phyloP scores from a whole-genome alignment of 2,797 vertebrate species.

The Pipistrellus nathusii region DNA sequence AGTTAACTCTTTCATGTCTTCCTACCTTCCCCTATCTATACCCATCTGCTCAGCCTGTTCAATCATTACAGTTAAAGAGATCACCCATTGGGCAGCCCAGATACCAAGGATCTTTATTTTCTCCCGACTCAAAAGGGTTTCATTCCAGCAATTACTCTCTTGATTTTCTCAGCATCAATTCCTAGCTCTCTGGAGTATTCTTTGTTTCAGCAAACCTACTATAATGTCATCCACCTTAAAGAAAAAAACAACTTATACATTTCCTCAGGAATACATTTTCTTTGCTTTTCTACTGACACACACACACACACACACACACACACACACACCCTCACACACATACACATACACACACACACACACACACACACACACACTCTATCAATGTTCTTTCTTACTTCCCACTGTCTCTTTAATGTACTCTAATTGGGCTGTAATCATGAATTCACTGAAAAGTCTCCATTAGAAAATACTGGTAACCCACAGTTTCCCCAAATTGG shows the following conservation, averaged over 20 bases:
- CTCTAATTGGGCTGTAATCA: background rate
- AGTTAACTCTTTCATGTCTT: background rate
- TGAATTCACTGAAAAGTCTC: background rate
- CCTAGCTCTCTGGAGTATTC: background rate
- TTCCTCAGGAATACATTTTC: background rate
- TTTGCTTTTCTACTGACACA: background rate
- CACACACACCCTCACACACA: too few species aligned
- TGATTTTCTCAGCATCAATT: background rate
- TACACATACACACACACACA: too few species aligned
- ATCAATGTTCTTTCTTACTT: background rate
- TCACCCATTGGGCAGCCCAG: background rate
- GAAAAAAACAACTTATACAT: background rate
- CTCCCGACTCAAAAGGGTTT: background rate
- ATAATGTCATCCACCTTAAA: background rate
- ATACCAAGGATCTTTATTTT: background rate
- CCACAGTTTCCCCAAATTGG: background rate
- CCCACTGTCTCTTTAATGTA: background rate
- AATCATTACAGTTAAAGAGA: background rate
- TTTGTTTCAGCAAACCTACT: background rate
- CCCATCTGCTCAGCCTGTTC: background rate
- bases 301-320: background rate
- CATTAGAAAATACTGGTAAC: background rate
- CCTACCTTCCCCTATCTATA: background rate
- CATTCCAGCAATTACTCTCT: background rate
- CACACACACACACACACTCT: background rate